Evolutionary conservation across 2,888 invertebrate genomes (phyloP), one percentile per base, ranked within the genome.

Genomic region (Drosophila peninsularis): DNA sequence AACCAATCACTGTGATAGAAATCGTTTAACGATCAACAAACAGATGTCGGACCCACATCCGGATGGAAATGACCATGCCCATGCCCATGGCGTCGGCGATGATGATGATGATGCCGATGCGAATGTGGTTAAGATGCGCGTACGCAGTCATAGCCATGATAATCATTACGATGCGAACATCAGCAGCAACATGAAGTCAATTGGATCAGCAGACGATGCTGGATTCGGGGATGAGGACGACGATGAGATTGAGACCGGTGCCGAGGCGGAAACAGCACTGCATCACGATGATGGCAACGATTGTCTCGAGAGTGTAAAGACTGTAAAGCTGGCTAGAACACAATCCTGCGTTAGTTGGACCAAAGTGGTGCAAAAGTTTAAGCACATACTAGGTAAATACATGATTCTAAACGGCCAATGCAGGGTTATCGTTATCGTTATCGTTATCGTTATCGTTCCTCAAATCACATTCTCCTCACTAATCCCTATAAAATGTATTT

Each of bases 261-360:
- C 83, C n/a, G 83, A 88, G 32, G 82, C 82, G 10, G 82, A 75
- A n/a, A 70, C 80, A 19, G 75, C 42, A 0, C 19, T 69, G 17
- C 66, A 44, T 21, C 13, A 50, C 14, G 50, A 32, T 17, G 71
- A 64, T 37, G 73, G 41, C 44, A 27, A 10, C n/a, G 82, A 79
- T 13, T 72, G 70, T 56, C 49, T 68, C 42, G 80, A 84, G 66
- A 83, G 75, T 44, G 67, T 78, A 49, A 89, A 89, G 85, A 87
- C 84, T 82, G 78, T 71, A 37, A 85, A 84, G 62, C 62, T 75
- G 67, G 64, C 81, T 66, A 71, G 81, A 72, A 88, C 91, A 50
- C 89, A 89, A 64, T 88, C 91, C 70, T 92, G 92, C 81, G 90
- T 92, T 71, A 92, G 91, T 81, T 92, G 92, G 92, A 91, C 89